Evolutionary conservation across 2,113 vertebrate species (phyloP).

Genomic region (Drymodes brunneopygia): DNA sequence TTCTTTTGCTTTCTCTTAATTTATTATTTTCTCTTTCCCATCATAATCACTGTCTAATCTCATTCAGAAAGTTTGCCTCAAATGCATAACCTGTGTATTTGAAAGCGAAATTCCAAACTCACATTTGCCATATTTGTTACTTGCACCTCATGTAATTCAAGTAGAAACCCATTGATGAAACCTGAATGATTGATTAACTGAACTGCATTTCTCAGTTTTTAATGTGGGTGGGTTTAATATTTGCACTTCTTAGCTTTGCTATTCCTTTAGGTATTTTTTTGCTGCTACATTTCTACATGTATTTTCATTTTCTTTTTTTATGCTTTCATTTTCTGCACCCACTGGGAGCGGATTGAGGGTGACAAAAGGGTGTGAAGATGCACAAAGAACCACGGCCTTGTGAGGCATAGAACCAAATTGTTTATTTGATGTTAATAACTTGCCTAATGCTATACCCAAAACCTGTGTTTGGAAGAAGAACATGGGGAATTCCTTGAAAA

Average conservation of each 20-base stretch:
- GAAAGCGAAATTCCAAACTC: background rate
- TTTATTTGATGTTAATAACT: background rate
- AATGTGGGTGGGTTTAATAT: background rate
- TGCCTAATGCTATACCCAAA: background rate
- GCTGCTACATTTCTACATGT: background rate
- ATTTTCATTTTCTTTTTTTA: background rate
- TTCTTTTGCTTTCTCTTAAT: background rate
- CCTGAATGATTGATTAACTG: background rate
- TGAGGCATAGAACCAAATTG: background rate
- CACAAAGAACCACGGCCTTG: background rate
- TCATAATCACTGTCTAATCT: background rate
- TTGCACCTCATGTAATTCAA: background rate
- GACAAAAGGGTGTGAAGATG: background rate
- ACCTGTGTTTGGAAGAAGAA: background rate
- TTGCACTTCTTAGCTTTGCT: background rate
- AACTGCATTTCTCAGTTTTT: background rate
- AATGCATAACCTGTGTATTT: background rate
- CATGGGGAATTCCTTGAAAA: conserved; percentile 44
- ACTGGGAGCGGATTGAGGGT: background rate
- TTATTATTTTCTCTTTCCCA: background rate
- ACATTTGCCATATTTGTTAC: background rate
- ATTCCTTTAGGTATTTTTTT: background rate
- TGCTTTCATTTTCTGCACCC: background rate
- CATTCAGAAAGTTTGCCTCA: background rate
- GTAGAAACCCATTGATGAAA: background rate